A percentile compares a stretch with the other conserved stretches of the same genome.
Conservation (phyloP, 2,113 vertebrate genomes). For the Vimba vimba region DNA sequence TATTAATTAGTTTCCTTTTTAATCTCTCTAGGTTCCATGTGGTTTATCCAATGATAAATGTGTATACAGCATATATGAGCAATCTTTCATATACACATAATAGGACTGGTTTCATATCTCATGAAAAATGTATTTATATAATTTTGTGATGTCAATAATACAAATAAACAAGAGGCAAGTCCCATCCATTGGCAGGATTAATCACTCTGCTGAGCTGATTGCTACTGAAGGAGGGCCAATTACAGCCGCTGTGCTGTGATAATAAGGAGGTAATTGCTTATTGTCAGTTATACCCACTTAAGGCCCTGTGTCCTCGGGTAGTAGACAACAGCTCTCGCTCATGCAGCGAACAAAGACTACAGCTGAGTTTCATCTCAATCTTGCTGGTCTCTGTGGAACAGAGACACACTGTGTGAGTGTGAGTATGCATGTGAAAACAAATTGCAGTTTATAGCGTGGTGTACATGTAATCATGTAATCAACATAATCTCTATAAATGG, state of each 20-base stretch:
- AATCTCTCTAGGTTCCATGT: not conserved
- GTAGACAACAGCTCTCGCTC: constrained; percentile 54
- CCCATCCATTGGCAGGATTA: constrained; percentile 25
- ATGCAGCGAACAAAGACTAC: constrained; percentile 57
- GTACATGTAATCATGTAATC: constrained; percentile 34
- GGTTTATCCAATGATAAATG: not conserved
- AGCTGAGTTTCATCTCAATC: constrained; percentile 49
- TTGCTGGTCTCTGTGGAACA: constrained; percentile 47
- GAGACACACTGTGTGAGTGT: constrained; percentile 33
- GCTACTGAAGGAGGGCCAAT: constrained; percentile 66
- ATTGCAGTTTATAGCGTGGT: constrained; percentile 1
- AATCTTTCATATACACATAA: not conserved
- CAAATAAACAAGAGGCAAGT: constrained; percentile 26
- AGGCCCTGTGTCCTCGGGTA: constrained; percentile 59
- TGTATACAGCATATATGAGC: not conserved
- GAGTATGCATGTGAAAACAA: constrained; percentile 27
- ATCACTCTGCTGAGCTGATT: constrained; percentile 43
- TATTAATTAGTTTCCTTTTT: constrained; percentile 24
- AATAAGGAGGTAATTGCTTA: constrained; percentile 74
- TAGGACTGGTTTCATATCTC: not conserved
- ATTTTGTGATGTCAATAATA: not conserved
- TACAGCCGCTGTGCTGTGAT: constrained; percentile 68
- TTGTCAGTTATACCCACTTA: constrained; percentile 66
- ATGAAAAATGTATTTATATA: not conserved
- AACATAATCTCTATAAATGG: constrained; percentile 28